phyloP scores from a whole-genome alignment of 2,113 vertebrate genomes.

The Athene cunicularia region DNA sequence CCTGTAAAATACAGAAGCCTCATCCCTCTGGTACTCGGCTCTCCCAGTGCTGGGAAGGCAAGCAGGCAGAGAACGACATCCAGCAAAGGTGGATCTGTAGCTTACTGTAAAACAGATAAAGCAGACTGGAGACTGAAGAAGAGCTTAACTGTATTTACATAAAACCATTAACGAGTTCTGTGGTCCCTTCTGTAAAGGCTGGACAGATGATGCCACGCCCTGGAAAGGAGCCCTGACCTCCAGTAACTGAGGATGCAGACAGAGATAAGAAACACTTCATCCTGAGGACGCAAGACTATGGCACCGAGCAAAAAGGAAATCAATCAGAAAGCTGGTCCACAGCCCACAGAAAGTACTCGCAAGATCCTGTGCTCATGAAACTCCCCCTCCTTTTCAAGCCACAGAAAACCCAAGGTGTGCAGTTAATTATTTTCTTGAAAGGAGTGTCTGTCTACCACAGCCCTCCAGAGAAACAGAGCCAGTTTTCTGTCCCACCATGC shows the following conservation, averaged over 20 bases:
- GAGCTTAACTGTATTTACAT: neutral
- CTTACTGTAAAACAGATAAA: neutral
- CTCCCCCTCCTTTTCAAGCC: neutral
- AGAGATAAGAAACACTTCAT: slow-evolving; percentile 2
- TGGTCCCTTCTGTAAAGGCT: neutral
- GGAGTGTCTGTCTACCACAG: neutral
- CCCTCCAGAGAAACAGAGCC: neutral
- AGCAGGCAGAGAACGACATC: neutral
- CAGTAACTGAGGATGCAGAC: neutral
- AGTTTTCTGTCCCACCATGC: neutral
- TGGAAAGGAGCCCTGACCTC: slow-evolving; percentile 5
- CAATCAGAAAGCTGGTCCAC: neutral
- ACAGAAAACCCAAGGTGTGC: neutral
- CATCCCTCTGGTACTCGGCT: neutral
- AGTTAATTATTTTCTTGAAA: neutral
- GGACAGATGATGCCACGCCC: neutral
- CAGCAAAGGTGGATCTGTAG: neutral
- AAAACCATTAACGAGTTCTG: neutral
- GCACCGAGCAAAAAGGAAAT: neutral
- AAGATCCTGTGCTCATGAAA: neutral
- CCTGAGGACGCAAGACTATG: neutral
- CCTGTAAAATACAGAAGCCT: neutral
- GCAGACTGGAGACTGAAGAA: neutral
- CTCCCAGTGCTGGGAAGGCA: neutral
- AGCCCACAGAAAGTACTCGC: neutral